These are phyloP conservation scores for Pteruthius melanotis DNA, from an alignment of 2,113 vertebrate genomes.

Conservation along the genomic window DNA sequence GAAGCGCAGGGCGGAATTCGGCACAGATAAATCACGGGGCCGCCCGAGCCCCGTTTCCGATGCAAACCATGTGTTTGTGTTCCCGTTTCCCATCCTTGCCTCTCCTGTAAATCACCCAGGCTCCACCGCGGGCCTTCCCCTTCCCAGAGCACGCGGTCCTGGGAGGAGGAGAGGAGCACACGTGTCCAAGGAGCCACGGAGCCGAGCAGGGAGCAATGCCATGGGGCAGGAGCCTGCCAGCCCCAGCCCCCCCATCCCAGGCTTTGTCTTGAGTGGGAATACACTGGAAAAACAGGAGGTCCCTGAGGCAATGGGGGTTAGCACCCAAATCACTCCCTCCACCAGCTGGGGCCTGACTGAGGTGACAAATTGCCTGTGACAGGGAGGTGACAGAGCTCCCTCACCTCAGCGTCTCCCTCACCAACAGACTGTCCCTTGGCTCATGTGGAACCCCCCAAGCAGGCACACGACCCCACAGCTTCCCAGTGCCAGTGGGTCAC, in stretches of 20 bases:
- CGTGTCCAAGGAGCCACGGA: fast-evolving
- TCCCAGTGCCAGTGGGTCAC: background rate
- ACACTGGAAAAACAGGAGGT: background rate
- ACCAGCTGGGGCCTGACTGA: fast-evolving
- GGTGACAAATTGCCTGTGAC: background rate
- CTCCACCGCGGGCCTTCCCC: background rate
- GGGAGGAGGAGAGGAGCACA: background rate
- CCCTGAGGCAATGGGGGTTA: background rate
- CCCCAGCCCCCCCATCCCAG: background rate
- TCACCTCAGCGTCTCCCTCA: background rate
- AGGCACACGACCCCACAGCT: fast-evolving
- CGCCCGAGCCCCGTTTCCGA: constrained; percentile 32
- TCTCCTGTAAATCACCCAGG: background rate
- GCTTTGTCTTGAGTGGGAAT: background rate
- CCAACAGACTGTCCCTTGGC: background rate
- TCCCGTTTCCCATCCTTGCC: constrained; percentile 37
- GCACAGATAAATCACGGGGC: constrained; percentile 57
- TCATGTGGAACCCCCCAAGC: fast-evolving
- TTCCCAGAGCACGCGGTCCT: background rate
- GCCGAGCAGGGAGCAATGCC: background rate
- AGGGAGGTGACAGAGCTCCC: background rate
- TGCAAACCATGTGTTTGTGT: constrained; percentile 28
- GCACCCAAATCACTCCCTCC: background rate
- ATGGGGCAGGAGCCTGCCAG: background rate
- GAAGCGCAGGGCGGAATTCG: constrained; percentile 21